Percentiles rank a stretch among this genome's conserved stretches.
These are phyloP conservation scores for Solenodon paradoxus DNA, from an alignment of 2,113 vertebrate species.

Conservation along the genomic window DNA sequence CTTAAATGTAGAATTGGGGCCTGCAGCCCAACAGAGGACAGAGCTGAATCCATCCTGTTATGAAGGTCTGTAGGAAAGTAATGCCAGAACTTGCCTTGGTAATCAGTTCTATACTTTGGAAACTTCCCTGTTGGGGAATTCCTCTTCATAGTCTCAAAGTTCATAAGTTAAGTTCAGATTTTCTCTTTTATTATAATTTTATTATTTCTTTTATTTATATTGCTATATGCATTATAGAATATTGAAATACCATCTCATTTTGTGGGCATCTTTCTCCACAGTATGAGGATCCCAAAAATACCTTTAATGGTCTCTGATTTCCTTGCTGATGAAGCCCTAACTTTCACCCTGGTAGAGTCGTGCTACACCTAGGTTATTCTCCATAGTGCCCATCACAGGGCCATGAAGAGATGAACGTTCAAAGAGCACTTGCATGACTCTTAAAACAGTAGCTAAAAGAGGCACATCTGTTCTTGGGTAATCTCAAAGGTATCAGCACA, in stretches of 20 bases:
- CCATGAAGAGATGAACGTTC: not conserved
- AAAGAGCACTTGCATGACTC: not conserved
- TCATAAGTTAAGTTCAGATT: not conserved
- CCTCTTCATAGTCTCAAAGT: not conserved
- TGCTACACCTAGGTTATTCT: not conserved
- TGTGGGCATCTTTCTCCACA: not conserved
- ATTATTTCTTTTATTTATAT: too few relatives aligned
- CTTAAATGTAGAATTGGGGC: not conserved
- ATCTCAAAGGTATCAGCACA: not conserved
- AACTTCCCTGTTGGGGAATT: not conserved
- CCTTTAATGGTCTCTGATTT: not conserved
- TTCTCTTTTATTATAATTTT: too few relatives aligned
- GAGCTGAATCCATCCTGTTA: not conserved
- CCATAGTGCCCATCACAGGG: not conserved
- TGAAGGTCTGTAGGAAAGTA: not conserved
- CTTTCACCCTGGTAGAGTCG: not conserved
- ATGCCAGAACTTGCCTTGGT: not conserved
- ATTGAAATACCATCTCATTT: too few relatives aligned
- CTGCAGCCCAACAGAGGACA: not conserved
- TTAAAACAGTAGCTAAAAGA: not conserved
- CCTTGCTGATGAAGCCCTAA: not conserved
- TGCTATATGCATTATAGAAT: too few relatives aligned
- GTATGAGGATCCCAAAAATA: not conserved
- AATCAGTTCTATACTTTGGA: not conserved
- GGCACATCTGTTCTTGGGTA: not conserved